Base-by-base conservation (phyloP, 1,140 invertebrate species). In the Brachionus angularis region DNA sequence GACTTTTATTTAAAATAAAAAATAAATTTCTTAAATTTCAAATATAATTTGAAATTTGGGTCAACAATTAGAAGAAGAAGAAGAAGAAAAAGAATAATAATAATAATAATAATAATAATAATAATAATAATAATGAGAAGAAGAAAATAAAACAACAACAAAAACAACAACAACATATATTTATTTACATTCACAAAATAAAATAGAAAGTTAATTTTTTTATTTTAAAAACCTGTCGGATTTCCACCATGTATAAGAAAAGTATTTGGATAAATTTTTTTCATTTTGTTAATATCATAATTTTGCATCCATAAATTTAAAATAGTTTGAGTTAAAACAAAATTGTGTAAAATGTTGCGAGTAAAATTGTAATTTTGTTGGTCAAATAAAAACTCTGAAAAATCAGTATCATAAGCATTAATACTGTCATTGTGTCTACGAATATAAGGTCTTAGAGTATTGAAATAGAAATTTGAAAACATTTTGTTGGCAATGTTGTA, bases 361-460 rank as follows among this genome's bases (percentile, higher is more conserved):
- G 47, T 42, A 33, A 18, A 27, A 18, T 67, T 42, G 36, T 47
- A 67, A 42, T 67, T 67, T 34, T 67, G 33, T 1, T 23, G 1
- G 5, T 67, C 62, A 21, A 67, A 47, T 10, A 67, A 36, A 50
- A 36, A 67, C 62, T 67, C 42, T 0, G 31, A 46, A 36, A 67
- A 67, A 42, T 67, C 62, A 4, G 62, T 67, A 50, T 67, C 62
- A 34, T 67, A 67, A 10, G 62, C 62, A 8, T 39, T 67, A n/a
- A 50, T 31, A 18, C 62, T 46, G 14, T 67, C 62, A 18, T 39
- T 23, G 8, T 58, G 53, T 36, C 62, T 1, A 31, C 36, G 16
- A 14, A 67, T 33, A 34, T 67, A 67, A n/a, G 62, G 62, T 47
- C 47, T 46, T 14, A 67, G 34, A 5, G 8, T 50, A 31, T 67